Conservation (phyloP, 2,113 vertebrate species). For the Oryzias melastigma region DNA sequence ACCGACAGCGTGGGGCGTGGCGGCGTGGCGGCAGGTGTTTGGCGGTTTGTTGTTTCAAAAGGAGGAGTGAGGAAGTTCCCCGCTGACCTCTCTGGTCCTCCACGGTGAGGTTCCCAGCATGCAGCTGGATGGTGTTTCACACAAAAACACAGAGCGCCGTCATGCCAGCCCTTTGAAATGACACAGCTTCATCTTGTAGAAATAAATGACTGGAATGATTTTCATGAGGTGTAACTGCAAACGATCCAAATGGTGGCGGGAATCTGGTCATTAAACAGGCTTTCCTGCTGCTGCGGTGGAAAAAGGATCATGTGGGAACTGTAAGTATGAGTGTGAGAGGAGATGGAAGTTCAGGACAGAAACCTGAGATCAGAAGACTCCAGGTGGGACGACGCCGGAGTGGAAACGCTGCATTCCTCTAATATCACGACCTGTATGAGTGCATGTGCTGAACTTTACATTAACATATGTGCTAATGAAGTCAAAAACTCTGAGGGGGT, state of each 20-base stretch:
- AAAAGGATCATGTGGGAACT: slow-evolving; percentile 23
- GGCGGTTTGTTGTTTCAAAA: slow-evolving; percentile 65
- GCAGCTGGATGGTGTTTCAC: slow-evolving; percentile 45
- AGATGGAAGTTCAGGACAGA: not conserved
- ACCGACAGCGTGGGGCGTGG: not conserved
- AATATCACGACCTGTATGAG: slow-evolving; percentile 25
- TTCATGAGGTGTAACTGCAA: slow-evolving; percentile 40
- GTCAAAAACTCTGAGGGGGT: slow-evolving; percentile 40
- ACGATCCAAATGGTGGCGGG: slow-evolving; percentile 33
- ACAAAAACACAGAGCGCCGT: slow-evolving; percentile 51
- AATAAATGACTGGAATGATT: slow-evolving; percentile 20
- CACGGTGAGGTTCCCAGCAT: slow-evolving; percentile 29
- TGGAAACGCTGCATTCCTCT: not conserved
- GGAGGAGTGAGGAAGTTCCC: slow-evolving; percentile 55
- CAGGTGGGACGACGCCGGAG: slow-evolving; percentile 1
- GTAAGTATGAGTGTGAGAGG: slow-evolving; percentile 2
- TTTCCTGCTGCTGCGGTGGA: slow-evolving; percentile 24
- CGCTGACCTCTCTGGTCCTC: slow-evolving; percentile 32
- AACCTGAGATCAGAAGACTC: slow-evolving; percentile 7
- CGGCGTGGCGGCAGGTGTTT: slow-evolving; percentile 48
- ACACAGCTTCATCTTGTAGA: slow-evolving; percentile 24
- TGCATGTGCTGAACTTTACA: slow-evolving; percentile 14
- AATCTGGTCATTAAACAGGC: slow-evolving; percentile 32
- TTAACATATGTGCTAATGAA: slow-evolving; percentile 38
- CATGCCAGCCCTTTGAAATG: slow-evolving; percentile 44